Evolutionary conservation across 2,113 vertebrate genomes (phyloP), one percentile per base, ranked within the genome.

Genomic region (Dasyornis broadbenti): DNA sequence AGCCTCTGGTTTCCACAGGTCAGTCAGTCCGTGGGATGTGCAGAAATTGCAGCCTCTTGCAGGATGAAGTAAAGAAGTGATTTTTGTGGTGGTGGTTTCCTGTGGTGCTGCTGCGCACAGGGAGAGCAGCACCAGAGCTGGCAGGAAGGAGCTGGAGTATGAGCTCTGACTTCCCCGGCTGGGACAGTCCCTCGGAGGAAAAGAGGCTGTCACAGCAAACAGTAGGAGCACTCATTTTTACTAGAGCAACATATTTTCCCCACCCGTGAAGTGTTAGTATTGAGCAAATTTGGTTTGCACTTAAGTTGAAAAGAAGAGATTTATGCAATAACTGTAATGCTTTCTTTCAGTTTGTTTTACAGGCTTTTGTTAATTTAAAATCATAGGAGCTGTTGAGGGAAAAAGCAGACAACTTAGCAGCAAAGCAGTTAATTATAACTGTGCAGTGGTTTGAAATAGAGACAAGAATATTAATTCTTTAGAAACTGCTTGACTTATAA

Each of bases 401-500:
- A 79, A 28, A 20, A 44, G 42, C 30, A 91, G 86, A 24, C 44
- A 91, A 40, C 21, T 31, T 27, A 59, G 75, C 40, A 91, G 87
- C 73, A 93, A 66, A 72, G 50, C 47, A 59, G 81, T 70, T 89
- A 86, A 70, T 83, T 65, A 35, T 37, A 73, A 52, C 54, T 49
- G 80, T 87, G 89, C 60, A 81, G n/a, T 49, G 35, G 47, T 76
- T 86, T 69, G 65, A 88, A 96, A 88, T 79, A 70, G 90, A 84
- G 78, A 89, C 78, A 93, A 82, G 92, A 96, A 96, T 98, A 96
- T 97, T 96, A 96, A 96, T 96, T 97, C 82, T 91, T 80, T 85
- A 63, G 78, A 90, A 92, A n/a, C 68, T 53, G 42, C 60, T 83
- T 92, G 96, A 88, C 1, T 1, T 93, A 93, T 69, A 95, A 94